Percentiles rank a stretch among this genome's conserved stretches.
Evolutionary conservation across 2,888 invertebrate genomes (phyloP).

Genomic region (Plebejus anna): DNA sequence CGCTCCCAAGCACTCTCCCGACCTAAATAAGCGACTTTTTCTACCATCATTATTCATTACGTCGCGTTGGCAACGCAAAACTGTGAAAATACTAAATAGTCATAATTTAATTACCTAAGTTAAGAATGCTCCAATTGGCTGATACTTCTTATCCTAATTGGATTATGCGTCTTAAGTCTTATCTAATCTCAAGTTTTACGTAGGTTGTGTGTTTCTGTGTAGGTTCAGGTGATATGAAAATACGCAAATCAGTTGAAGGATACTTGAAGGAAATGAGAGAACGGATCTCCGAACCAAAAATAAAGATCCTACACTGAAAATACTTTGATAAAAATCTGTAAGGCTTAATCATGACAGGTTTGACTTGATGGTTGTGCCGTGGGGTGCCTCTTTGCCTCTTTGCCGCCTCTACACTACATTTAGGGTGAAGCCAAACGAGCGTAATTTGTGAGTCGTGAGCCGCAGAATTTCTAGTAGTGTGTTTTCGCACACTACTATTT

Average conservation of each 20-base stretch:
- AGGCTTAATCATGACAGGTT: too few relatives aligned
- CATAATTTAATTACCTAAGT: not conserved
- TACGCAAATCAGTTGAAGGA: not conserved
- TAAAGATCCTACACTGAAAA: not conserved
- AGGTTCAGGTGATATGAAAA: not conserved
- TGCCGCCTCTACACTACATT: too few relatives aligned
- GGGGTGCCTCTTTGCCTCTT: too few relatives aligned
- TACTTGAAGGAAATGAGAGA: not conserved
- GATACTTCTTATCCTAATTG: not conserved
- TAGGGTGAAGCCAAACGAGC: too few relatives aligned
- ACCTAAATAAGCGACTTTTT: not conserved
- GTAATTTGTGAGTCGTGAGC: too few relatives aligned
- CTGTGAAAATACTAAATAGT: not conserved
- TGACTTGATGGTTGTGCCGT: too few relatives aligned
- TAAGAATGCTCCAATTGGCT: not conserved
- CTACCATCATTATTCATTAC: not conserved
- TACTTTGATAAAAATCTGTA: too few relatives aligned
- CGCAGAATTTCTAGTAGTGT: too few relatives aligned
- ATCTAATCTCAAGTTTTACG: constrained; percentile 1
- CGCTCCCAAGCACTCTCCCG: not conserved
- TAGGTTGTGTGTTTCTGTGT: too few relatives aligned
- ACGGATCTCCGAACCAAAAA: not conserved
- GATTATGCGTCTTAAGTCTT: constrained; percentile 3
- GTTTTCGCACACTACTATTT: too few relatives aligned
- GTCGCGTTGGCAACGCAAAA: not conserved